phyloP scores from a whole-genome alignment of 2,888 invertebrate genomes.

The Choristoneura rosaceana region DNA sequence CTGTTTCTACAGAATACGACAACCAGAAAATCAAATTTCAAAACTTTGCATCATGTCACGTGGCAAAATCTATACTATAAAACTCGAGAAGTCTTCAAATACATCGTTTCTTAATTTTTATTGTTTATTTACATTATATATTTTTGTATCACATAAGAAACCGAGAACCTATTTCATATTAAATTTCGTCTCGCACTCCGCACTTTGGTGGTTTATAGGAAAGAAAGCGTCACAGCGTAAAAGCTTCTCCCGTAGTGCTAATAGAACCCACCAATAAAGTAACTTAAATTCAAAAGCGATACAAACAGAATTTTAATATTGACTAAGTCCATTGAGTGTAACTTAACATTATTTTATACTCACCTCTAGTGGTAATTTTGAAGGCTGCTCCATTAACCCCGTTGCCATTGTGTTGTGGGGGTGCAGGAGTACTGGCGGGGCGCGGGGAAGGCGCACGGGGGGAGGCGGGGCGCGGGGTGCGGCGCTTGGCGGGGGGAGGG shows the following conservation, averaged over 20 bases:
- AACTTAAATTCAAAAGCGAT: too few species aligned
- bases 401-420: slow-evolving; percentile 53
- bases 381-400: slow-evolving; percentile 89
- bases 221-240: neutral
- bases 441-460: slow-evolving; percentile 73
- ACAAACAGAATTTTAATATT: too few species aligned
- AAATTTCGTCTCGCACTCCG: neutral
- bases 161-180: neutral
- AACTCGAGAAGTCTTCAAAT: too few species aligned
- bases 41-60: too few species aligned
- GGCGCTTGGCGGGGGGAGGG: slow-evolving; percentile 87
- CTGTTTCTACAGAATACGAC: neutral
- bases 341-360: slow-evolving; percentile 30
- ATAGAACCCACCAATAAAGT: too few species aligned
- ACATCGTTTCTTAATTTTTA: neutral
- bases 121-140: neutral
- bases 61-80: too few species aligned
- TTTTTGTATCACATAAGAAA: neutral
- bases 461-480: slow-evolving; percentile 70
- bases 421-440: slow-evolving; percentile 61
- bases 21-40: too few species aligned
- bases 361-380: slow-evolving; percentile 94
- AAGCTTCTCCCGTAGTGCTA: too few species aligned
- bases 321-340: too few species aligned
- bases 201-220: neutral